Evolutionary conservation across 2,113 vertebrate species (phyloP), one percentile per base, ranked within the genome.

Genomic region (Balaeniceps rex): DNA sequence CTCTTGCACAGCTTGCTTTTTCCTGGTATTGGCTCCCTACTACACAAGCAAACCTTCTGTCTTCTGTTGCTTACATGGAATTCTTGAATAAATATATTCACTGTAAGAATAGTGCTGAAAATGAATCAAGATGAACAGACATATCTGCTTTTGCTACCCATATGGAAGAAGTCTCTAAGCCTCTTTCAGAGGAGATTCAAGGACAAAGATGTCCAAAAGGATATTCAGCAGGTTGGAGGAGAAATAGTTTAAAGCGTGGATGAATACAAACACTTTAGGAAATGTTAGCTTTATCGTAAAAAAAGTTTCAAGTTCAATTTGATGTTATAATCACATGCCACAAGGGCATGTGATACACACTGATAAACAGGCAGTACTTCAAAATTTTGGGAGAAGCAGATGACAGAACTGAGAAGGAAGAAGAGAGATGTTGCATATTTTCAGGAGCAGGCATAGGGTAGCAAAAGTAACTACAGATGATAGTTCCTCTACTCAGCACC

Each of bases 41-140:
- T 38, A 11, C 47, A 85, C 25, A 75, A 44, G 63, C 34, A 52
- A 68, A 64, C 63, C 12, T 47, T 57, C 40, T 28, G 34, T 6
- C 19, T 44, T 28, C 33, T 26, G n/a, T 5, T 34, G 33, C 55
- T 77, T 18, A 77, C 23, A 47, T 19, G 46, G 51, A 57, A 63
- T 47, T 64, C 42, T 54, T 36, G 12, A 84, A 51, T 63, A 81
- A 78, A 66, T 19, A 24, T 13, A 66, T 64, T 87, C 7, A 7
- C 65, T 81, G 26, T 19, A 52, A 81, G 51, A 93, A 60, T 0
- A 52, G 26, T 2, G 0, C 0, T 57, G 61, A 42, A 88, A 81
- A 74, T 31, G 7, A 79, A 87, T 80, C 49, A 61, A 44, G 23
- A 60, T 26, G 33, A 88, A 74, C 36, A 83, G 60, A 57, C 25